Conservation (phyloP, 2,797 vertebrate genomes). For the Remorina albescens region DNA sequence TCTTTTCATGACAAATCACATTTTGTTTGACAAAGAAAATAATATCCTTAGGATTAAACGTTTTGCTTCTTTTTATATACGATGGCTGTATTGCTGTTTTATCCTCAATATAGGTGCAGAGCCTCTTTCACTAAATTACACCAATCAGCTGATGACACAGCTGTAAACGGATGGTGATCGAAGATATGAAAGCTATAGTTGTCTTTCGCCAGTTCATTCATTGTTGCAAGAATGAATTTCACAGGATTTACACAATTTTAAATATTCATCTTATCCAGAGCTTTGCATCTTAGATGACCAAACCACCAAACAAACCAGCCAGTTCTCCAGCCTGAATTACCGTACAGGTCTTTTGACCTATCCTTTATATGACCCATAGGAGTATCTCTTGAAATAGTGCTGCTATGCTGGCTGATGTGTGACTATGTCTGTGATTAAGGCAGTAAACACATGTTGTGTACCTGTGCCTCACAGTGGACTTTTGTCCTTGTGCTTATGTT, state of each 20-base stretch:
- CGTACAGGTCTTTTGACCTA: too few relatives aligned
- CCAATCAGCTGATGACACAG: not conserved
- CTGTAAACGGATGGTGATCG: not conserved
- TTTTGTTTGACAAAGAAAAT: constrained; percentile 36
- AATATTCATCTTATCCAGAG: too few relatives aligned
- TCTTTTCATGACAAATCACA: constrained; percentile 29
- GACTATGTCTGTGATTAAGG: too few relatives aligned
- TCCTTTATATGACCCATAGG: too few relatives aligned
- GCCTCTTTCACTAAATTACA: not conserved
- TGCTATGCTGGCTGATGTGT: too few relatives aligned
- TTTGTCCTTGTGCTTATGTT: too few relatives aligned
- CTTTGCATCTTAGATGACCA: too few relatives aligned
- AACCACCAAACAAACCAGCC: too few relatives aligned
- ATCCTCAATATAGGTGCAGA: not conserved
- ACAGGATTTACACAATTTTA: too few relatives aligned
- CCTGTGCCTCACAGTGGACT: not conserved
- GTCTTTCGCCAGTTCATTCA: not conserved
- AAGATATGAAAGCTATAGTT: not conserved
- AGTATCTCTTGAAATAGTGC: too few relatives aligned
- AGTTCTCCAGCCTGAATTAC: too few relatives aligned
- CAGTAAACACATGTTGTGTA: too few relatives aligned
- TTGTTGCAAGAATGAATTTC: not conserved
- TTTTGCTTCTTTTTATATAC: not conserved
- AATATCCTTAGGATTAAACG: not conserved
- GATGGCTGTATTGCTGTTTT: not conserved